Evolutionary conservation across 2,888 invertebrate genomes (phyloP).

Genomic region (Ormyrus nitidulus): DNA sequence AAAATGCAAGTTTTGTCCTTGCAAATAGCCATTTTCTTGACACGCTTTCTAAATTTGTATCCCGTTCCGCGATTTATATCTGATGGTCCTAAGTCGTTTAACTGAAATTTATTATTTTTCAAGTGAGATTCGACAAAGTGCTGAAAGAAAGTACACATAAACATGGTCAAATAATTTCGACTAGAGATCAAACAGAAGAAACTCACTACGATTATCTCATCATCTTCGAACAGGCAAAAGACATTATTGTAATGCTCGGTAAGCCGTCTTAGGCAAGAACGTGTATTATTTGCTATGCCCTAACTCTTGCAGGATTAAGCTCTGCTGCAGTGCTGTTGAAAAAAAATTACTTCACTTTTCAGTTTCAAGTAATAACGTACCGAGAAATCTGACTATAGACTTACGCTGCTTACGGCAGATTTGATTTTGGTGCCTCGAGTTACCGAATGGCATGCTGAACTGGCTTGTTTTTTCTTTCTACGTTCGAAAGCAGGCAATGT

Average conservation of each 20-base stretch:
- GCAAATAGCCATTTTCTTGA: conserved; percentile 65
- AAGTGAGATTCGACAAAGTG: conserved; percentile 87
- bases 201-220: conserved; percentile 51
- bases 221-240: conserved; percentile 81
- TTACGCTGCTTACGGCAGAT: conserved; percentile 85
- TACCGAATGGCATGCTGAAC: conserved; percentile 89
- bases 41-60: conserved; percentile 62
- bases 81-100: conserved; percentile 79
- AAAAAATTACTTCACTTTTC: conserved; percentile 22
- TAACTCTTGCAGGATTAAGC: conserved; percentile 89
- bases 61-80: conserved; percentile 62
- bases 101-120: conserved; percentile 82
- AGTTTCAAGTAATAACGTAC: background rate
- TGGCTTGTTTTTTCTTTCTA: conserved; percentile 80
- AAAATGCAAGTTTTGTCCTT: conserved; percentile 60
- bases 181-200: too few species aligned
- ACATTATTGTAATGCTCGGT: conserved; percentile 78
- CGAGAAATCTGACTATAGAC: conserved; percentile 77
- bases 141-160: conserved; percentile 72
- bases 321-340: conserved; percentile 80
- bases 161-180: background rate
- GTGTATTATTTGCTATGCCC: conserved; percentile 90
- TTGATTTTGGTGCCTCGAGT: conserved; percentile 75
- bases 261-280: conserved; percentile 84
- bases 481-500: too few species aligned